Evolutionary conservation across 2,113 vertebrate genomes (phyloP).

Genomic region (Mirounga angustirostris): DNA sequence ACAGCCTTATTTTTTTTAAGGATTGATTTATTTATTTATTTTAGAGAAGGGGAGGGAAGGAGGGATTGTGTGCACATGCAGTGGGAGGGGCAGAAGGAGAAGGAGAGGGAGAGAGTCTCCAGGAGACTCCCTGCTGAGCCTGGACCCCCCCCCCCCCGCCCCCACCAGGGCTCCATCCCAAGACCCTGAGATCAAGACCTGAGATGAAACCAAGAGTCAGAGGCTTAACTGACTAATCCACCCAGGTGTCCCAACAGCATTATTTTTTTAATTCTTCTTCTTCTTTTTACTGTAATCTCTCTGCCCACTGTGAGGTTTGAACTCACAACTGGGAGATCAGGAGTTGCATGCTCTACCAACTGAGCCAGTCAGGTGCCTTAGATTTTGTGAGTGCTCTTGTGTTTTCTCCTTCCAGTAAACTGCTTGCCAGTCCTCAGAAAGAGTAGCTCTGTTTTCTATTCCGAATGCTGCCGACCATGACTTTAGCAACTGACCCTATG

Average conservation of each 20-base stretch:
- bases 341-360: background rate
- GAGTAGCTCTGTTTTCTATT: constrained; percentile 19
- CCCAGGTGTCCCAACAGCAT: background rate
- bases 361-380: background rate
- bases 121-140: background rate
- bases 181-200: background rate
- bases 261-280: no score
- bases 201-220: background rate
- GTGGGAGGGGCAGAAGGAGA: background rate
- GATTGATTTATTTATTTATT: background rate
- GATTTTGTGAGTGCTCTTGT: background rate
- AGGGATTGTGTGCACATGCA: background rate
- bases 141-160: background rate
- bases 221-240: background rate
- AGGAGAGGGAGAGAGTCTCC: background rate
- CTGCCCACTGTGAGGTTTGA: background rate
- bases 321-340: background rate
- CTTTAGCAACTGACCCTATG: background rate
- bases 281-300: background rate
- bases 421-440: background rate
- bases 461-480: background rate
- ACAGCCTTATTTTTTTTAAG: background rate
- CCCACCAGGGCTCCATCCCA: background rate
- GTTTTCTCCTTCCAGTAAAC: constrained; percentile 6
- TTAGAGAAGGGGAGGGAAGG: background rate